phyloP scores from a whole-genome alignment of 2,888 invertebrate species.

The Slavum lentiscoides region DNA sequence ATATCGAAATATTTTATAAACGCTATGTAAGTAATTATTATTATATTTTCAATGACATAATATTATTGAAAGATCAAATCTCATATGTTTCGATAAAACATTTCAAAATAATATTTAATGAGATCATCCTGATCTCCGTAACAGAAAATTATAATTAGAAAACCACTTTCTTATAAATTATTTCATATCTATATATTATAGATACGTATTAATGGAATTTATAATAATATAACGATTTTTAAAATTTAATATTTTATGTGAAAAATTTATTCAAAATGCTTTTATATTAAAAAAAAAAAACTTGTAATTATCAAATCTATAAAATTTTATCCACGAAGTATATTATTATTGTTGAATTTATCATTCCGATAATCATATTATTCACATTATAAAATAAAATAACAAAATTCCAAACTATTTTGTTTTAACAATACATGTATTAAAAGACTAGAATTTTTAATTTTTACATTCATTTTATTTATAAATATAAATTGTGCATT shows the following conservation, averaged over 20 bases:
- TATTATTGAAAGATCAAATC: slow-evolving; percentile 29
- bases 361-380: background rate
- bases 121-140: background rate
- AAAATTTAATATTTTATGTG: background rate
- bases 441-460: slow-evolving; percentile 14
- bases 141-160: background rate
- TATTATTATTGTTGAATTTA: background rate
- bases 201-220: background rate
- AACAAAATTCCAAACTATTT: background rate
- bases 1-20: slow-evolving; percentile 44
- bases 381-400: background rate
- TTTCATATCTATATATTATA: background rate
- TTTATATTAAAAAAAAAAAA: background rate
- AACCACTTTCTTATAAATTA: background rate
- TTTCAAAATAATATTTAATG: background rate
- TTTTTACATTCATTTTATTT: slow-evolving; percentile 27
- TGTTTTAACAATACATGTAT: slow-evolving; percentile 15
- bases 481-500: slow-evolving; percentile 23
- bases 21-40: slow-evolving; percentile 15
- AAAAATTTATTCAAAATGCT: background rate
- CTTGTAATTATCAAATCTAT: background rate
- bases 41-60: slow-evolving; percentile 21
- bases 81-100: background rate
- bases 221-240: background rate
- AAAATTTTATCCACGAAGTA: background rate